Conservation (phyloP, 2,113 vertebrate genomes). For the Collichthys lucidus region DNA sequence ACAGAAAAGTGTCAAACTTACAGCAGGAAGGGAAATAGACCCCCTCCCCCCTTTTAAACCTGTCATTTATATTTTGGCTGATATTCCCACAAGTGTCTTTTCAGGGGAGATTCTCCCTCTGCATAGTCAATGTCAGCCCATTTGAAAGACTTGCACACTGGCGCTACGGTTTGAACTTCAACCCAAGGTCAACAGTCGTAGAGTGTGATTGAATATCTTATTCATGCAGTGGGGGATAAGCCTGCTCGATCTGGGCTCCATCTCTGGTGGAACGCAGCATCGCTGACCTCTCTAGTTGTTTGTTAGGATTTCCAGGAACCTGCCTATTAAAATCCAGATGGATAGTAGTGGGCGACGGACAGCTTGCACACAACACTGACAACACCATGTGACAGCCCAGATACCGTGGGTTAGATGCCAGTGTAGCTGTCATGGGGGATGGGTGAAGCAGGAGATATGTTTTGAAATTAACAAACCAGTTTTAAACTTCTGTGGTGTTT, state of each 20-base stretch:
- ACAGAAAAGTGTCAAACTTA: constrained; percentile 25
- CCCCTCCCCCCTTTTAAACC: background rate
- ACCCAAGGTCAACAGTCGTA: constrained; percentile 43
- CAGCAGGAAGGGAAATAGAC: background rate
- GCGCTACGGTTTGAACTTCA: constrained; percentile 19
- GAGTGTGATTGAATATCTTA: constrained; percentile 57
- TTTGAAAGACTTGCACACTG: constrained; percentile 14
- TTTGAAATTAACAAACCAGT: constrained; percentile 19
- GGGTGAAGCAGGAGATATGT: constrained; percentile 9
- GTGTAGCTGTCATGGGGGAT: constrained; percentile 45
- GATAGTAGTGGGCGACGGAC: constrained; percentile 59
- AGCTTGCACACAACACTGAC: constrained; percentile 51
- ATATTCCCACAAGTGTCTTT: constrained; percentile 2
- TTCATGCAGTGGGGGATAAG: constrained; percentile 29
- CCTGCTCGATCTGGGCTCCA: constrained; percentile 25
- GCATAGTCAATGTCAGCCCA: constrained; percentile 26
- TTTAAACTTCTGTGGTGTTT: background rate
- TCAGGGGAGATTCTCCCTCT: background rate
- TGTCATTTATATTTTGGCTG: constrained; percentile 30
- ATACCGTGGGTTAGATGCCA: constrained; percentile 4
- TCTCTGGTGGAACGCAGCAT: constrained; percentile 28
- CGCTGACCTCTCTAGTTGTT: constrained; percentile 38
- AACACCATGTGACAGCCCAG: constrained; percentile 40
- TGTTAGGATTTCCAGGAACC: constrained; percentile 49
- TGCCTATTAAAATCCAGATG: constrained; percentile 54